A percentile compares a stretch with the other conserved stretches of the same genome.
Evolutionary conservation across 2,797 vertebrate genomes (phyloP).

Genomic region (Poeciliopsis gracilis): DNA sequence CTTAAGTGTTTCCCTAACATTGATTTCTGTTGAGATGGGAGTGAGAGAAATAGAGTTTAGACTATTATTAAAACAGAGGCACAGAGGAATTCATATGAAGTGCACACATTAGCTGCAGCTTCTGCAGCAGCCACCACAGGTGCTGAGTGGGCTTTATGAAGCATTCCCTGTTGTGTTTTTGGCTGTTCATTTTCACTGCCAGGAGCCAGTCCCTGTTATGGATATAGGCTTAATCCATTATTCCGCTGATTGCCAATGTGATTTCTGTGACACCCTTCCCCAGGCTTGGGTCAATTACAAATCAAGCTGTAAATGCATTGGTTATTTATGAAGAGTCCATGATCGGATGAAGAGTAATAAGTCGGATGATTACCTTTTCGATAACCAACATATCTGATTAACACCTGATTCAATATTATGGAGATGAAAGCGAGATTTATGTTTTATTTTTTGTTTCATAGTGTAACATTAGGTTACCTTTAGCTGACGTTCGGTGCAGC

Average conservation of each 20-base stretch:
- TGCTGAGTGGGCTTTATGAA: constrained; percentile 66
- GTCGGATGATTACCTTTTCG: constrained; percentile 60
- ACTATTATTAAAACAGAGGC: constrained; percentile 69
- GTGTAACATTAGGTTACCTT: constrained; percentile 47
- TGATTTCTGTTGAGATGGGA: constrained; percentile 71
- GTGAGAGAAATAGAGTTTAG: constrained; percentile 63
- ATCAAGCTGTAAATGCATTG: constrained; percentile 51
- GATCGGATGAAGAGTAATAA: constrained; percentile 60
- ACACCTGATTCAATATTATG: constrained; percentile 42
- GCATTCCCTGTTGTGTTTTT: constrained; percentile 64
- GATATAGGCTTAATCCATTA: constrained; percentile 72
- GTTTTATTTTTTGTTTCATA: constrained; percentile 40
- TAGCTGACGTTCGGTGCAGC: constrained; percentile 38
- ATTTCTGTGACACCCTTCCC: constrained; percentile 63
- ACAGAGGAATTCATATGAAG: constrained; percentile 60
- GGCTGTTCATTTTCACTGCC: constrained; percentile 51
- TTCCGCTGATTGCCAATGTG: constrained; percentile 65
- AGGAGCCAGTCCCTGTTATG: constrained; percentile 54
- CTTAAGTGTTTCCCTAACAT: constrained; percentile 73
- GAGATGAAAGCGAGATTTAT: constrained; percentile 45
- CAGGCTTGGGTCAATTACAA: constrained; percentile 68
- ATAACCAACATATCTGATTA: constrained; percentile 58
- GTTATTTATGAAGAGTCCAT: constrained; percentile 49
- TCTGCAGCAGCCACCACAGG: constrained; percentile 51
- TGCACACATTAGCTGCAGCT: constrained; percentile 55